Percentiles rank a stretch among this genome's conserved stretches.
These are phyloP conservation scores for Carassius gibelio DNA, from an alignment of 2,113 vertebrate genomes.

Conservation along the genomic window DNA sequence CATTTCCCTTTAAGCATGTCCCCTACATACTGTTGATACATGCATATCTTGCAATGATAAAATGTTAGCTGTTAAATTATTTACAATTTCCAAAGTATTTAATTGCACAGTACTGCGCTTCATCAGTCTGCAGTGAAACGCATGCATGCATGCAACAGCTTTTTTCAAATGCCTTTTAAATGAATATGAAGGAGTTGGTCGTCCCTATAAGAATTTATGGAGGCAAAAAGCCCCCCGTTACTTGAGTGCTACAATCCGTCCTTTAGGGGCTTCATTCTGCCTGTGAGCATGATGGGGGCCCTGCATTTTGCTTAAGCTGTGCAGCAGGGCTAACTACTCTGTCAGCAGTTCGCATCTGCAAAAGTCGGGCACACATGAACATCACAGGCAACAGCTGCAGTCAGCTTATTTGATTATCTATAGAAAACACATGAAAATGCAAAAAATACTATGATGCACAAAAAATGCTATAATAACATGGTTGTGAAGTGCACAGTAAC, in stretches of 20 bases:
- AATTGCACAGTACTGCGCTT: conserved; percentile 25
- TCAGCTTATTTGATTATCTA: not conserved
- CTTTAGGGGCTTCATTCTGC: conserved; percentile 31
- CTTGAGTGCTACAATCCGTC: conserved; percentile 47
- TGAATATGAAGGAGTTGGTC: conserved; percentile 31
- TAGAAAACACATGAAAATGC: not conserved
- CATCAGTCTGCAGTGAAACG: conserved; percentile 17
- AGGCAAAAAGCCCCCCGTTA: conserved; percentile 35
- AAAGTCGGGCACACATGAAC: conserved; percentile 52
- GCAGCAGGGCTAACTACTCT: conserved; percentile 70
- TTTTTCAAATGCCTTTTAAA: conserved; percentile 52
- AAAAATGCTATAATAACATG: not conserved
- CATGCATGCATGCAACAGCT: conserved; percentile 22
- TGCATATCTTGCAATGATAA: not conserved
- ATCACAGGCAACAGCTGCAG: conserved; percentile 45
- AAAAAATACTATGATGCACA: not conserved
- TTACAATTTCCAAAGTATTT: conserved; percentile 28
- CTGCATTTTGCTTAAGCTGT: conserved; percentile 63
- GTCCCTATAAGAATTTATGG: conserved; percentile 25
- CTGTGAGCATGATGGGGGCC: conserved; percentile 33
- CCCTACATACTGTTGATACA: not conserved
- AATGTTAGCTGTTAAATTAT: conserved; percentile 14
- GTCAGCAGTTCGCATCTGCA: conserved; percentile 69
- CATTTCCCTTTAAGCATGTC: not conserved
- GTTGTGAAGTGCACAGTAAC: not conserved